Evolutionary conservation across 2,888 invertebrate genomes (phyloP).

Genomic region (Melieria omissa): DNA sequence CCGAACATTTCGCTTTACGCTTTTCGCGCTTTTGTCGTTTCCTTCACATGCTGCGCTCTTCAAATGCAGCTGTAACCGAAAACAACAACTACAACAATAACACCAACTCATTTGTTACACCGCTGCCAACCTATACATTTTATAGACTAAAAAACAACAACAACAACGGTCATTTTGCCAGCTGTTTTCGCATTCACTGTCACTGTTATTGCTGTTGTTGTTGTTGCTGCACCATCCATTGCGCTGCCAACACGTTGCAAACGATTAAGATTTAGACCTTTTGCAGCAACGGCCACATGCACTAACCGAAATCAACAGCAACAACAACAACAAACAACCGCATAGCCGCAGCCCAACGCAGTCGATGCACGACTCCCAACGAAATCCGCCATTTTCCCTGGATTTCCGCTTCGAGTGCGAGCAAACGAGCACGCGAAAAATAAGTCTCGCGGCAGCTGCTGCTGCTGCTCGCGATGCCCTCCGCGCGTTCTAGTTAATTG

Average conservation of each 20-base stretch:
- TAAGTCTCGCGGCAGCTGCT: not conserved
- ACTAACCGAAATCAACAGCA: constrained; percentile 7
- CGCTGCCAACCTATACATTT: no score
- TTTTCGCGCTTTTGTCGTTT: no score
- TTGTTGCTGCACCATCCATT: constrained; percentile 30
- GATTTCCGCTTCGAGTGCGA: not conserved
- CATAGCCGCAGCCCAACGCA: not conserved
- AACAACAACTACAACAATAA: no score
- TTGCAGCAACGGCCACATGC: constrained; percentile 3
- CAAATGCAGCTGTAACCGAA: no score
- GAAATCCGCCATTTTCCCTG: not conserved
- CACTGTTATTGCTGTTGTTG: constrained; percentile 16
- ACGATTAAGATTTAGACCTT: constrained; percentile 43
- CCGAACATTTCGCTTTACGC: no score
- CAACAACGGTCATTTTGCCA: not conserved
- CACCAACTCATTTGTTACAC: no score
- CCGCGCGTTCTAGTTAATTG: not conserved
- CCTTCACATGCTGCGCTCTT: no score
- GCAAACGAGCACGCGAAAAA: not conserved
- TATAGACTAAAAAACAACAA: no score
- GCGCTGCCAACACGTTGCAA: constrained; percentile 24
- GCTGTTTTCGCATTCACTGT: not conserved
- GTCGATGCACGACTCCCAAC: no score
- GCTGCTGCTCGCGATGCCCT: not conserved
- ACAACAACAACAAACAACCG: constrained; percentile 9